These are phyloP conservation scores for Meleagris gallopavo DNA, from an alignment of 2,113 vertebrate genomes.

Conservation along the genomic window DNA sequence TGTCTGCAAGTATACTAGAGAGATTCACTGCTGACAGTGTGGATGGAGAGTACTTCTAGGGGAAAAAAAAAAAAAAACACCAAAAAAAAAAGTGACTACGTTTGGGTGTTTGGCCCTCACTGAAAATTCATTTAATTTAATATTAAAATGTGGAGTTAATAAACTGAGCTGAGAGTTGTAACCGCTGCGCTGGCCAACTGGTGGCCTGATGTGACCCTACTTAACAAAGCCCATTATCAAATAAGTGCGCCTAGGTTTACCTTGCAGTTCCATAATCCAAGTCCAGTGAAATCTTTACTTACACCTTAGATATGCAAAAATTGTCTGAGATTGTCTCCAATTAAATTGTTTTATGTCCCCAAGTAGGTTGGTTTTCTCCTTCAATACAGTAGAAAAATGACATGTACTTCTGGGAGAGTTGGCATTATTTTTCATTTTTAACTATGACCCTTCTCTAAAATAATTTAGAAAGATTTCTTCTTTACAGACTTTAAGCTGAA, in stretches of 20 bases:
- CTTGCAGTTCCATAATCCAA: background rate
- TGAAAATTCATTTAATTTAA: slow-evolving; percentile 59
- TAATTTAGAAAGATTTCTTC: background rate
- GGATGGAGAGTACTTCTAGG: slow-evolving; percentile 19
- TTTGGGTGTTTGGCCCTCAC: slow-evolving; percentile 69
- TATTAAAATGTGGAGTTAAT: slow-evolving; percentile 68
- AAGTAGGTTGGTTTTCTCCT: background rate
- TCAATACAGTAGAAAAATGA: slow-evolving; percentile 11
- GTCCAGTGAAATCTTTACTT: background rate
- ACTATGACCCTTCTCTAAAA: background rate
- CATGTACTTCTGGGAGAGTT: background rate
- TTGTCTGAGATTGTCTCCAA: background rate
- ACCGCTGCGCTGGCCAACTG: slow-evolving; percentile 45
- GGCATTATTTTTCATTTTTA: slow-evolving; percentile 15
- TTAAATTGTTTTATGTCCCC: background rate
- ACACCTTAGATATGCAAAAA: background rate
- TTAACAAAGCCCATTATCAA: slow-evolving; percentile 20
- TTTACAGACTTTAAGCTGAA: slow-evolving; percentile 23
- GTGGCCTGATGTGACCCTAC: slow-evolving; percentile 57
- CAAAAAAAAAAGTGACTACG: slow-evolving; percentile 39
- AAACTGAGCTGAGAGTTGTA: slow-evolving; percentile 12
- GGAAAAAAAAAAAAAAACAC: no score
- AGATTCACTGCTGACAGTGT: background rate
- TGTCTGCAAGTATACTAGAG: slow-evolving; percentile 27
- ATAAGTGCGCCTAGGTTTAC: background rate